Conservation (phyloP, 2,888 invertebrate genomes). For the Drosophila rubida region DNA sequence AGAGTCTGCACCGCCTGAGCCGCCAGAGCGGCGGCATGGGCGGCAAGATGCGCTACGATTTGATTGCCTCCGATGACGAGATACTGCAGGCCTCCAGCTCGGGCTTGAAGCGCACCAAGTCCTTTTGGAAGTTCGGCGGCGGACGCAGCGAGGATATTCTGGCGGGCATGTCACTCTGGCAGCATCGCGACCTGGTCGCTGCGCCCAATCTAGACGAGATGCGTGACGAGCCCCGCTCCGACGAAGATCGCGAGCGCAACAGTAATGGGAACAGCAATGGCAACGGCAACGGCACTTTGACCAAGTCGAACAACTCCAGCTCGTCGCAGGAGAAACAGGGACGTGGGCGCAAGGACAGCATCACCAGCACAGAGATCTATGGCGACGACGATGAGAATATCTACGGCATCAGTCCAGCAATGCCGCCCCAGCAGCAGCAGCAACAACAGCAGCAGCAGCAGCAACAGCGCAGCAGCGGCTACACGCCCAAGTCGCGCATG, state of each 20-base stretch:
- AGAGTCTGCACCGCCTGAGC: conserved; percentile 73
- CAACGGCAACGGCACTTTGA: conserved; percentile 68
- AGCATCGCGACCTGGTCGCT: conserved; percentile 92
- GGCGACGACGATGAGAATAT: conserved; percentile 83
- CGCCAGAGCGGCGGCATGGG: conserved; percentile 57
- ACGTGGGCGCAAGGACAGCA: conserved; percentile 79
- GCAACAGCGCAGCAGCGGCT: conserved; percentile 63
- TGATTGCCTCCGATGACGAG: conserved; percentile 83
- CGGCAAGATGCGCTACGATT: conserved; percentile 81
- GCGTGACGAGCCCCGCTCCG: conserved; percentile 58
- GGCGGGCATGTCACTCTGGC: conserved; percentile 95
- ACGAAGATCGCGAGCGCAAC: conserved; percentile 53
- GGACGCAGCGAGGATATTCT: conserved; percentile 90
- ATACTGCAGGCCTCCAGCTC: conserved; percentile 85
- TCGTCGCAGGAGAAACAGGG: conserved; percentile 76
- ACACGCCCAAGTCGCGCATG: conserved; percentile 83
- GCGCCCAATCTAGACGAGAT: conserved; percentile 79
- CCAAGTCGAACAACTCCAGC: conserved; percentile 76
- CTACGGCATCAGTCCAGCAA: conserved; percentile 77
- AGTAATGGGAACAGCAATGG: conserved; percentile 48
- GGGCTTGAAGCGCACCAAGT: conserved; percentile 92
- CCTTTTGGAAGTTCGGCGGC: conserved; percentile 92
- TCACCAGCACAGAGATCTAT: conserved; percentile 81
- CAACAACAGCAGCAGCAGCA: conserved; percentile 42
- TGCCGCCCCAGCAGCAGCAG: conserved; percentile 41